phyloP scores from a whole-genome alignment of 37 sponge, comb jelly and placozoan genomes.

The Geodia barretti region DNA sequence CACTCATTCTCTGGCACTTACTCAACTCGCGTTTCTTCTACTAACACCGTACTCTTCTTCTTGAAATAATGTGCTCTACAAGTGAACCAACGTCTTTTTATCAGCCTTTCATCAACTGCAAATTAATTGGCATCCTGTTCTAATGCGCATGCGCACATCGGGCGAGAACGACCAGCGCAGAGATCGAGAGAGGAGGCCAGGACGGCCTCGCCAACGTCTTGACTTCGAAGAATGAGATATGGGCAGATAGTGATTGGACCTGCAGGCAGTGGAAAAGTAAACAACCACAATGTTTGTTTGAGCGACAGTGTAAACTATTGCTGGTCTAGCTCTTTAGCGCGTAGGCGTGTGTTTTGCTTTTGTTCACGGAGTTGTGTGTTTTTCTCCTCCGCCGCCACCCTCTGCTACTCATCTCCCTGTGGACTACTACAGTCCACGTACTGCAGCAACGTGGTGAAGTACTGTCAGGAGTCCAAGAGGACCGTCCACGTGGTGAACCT shows the following conservation, averaged over 20 bases:
- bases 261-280: conserved; percentile 97
- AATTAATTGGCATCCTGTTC: too few species aligned
- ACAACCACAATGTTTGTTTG: not conserved
- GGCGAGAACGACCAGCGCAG: too few species aligned
- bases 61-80: too few species aligned
- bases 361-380: not conserved
- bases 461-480: conserved; percentile 85
- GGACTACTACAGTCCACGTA: conserved; percentile 90
- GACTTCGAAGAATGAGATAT: conserved; percentile 76
- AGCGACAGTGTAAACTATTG: not conserved
- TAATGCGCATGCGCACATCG: too few species aligned
- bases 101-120: too few species aligned
- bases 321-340: not conserved
- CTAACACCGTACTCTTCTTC: too few species aligned
- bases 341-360: not conserved
- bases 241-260: conserved; percentile 99
- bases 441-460: conserved; percentile 80
- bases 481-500: conserved; percentile 91
- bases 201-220: too few species aligned
- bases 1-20: not conserved
- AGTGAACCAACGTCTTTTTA: too few species aligned
- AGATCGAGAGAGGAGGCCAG: too few species aligned
- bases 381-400: not conserved
- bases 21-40: too few species aligned
- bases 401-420: not conserved